Evolutionary conservation across 2,888 invertebrate genomes (phyloP), one percentile per base, ranked within the genome.

Genomic region (Apamea sordens): DNA sequence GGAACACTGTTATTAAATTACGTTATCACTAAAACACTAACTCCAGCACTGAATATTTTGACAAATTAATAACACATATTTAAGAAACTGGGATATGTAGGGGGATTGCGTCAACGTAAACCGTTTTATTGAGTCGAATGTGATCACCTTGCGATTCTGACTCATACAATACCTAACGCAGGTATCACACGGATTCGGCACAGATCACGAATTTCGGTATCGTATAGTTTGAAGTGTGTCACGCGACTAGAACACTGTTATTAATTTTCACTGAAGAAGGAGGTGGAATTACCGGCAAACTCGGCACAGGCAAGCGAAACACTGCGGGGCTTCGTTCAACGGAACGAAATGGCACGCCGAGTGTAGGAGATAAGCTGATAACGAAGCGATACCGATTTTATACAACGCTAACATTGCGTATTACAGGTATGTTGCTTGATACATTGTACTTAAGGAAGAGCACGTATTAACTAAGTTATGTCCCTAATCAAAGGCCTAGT

Each of bases 311-410:
- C 93, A 90, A 91, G 89, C 89, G 89, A 91, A 91, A 92, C 90
- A 95, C 95, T 95, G 94, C 87, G 92, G 91, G 93, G 93, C 91
- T 93, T 93, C 92, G 92, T 90, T 89, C 90, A 91, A 92, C 92
- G 91, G 89, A 93, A 92, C 94, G 92, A 94, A 95, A 95, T 95
- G 94, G 95, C 94, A 95, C 92, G 94, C 93, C 91, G 93, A 94
- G 94, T 92, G 92, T 90, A 88, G 86, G 86, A 95, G 96, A 97
- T 96, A 96, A 96, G 95, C 95, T 96, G 97, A 97, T 97, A 96
- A 97, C 92, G 90, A 84, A 76, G 92, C 94, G 96, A 96, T 96
- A 96, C 92, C 90, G 90, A 93, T 92, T 94, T 94, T 92, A 93
- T 92, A 93, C 91, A 91, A 91, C 90, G 92, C 92, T 92, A 93